These are phyloP conservation scores for Hestina assimilis DNA, from an alignment of 1,140 invertebrate genomes.

Conservation along the genomic window DNA sequence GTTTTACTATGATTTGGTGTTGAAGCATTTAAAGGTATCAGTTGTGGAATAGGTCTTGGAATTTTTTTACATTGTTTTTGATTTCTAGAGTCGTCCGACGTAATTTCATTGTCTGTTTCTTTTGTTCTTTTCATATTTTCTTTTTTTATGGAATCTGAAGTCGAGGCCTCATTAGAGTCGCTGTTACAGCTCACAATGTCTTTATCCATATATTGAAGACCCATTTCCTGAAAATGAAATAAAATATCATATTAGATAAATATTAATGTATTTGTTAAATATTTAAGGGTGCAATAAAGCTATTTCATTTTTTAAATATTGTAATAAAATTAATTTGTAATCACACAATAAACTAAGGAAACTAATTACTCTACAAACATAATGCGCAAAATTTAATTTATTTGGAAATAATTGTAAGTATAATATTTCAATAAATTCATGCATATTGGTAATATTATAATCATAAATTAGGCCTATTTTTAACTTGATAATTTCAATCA, in stretches of 20 bases:
- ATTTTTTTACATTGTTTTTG: conserved; percentile 74
- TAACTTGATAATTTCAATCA: too few species aligned
- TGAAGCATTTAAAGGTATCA: conserved; percentile 82
- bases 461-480: too few species aligned
- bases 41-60: conserved; percentile 83
- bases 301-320: too few species aligned
- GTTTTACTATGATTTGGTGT: conserved; percentile 61
- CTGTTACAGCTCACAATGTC: conserved; percentile 61
- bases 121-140: conserved; percentile 33
- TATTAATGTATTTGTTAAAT: background rate
- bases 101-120: conserved; percentile 8
- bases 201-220: conserved; percentile 55
- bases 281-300: background rate
- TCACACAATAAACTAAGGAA: too few species aligned
- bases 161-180: conserved; percentile 61
- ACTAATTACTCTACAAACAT: too few species aligned
- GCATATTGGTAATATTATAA: too few species aligned
- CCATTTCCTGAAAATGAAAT: conserved; percentile 65
- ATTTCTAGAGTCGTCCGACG: conserved; percentile 44
- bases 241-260: conserved; percentile 14
- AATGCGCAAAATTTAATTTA: too few species aligned
- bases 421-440: too few species aligned
- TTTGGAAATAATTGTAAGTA: too few species aligned
- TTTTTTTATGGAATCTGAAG: conserved; percentile 41
- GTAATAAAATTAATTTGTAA: too few species aligned